Conservation (phyloP, 2,797 vertebrate species). For the Taeniopygia guttata region DNA sequence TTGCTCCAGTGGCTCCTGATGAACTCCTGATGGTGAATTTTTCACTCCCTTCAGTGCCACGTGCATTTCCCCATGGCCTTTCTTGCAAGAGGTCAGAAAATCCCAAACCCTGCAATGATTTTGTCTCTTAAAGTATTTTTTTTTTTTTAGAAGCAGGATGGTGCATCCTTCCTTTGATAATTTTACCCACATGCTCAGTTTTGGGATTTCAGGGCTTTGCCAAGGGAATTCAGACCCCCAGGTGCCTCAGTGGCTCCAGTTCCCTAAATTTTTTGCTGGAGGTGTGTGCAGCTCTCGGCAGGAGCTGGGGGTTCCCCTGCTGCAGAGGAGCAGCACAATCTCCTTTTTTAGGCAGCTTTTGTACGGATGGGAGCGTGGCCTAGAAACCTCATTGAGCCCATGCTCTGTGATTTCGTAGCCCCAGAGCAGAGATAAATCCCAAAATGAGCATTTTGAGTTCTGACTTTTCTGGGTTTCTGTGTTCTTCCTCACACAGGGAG, state of each 20-base stretch:
- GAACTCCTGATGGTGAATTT: background rate
- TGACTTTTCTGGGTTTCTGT: background rate
- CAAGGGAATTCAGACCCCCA: background rate
- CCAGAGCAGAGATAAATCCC: background rate
- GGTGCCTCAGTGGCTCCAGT: background rate
- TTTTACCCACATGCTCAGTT: background rate
- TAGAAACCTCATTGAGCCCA: background rate
- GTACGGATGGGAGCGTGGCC: rapidly evolving
- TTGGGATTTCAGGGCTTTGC: background rate
- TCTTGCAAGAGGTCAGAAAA: background rate
- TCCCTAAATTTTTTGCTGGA: background rate
- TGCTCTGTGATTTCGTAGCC: background rate
- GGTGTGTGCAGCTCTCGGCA: background rate
- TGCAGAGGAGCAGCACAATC: background rate
- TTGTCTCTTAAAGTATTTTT: background rate
- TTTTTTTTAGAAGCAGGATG: background rate
- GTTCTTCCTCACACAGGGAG: background rate
- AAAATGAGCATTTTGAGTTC: background rate
- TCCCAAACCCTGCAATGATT: background rate
- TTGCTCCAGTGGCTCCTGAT: background rate
- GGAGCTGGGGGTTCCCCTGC: background rate
- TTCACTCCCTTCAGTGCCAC: background rate
- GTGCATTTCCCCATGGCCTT: background rate
- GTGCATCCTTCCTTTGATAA: background rate
- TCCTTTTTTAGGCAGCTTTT: background rate